Base-by-base conservation (phyloP, 2,797 vertebrate species). In the Oophaga sylvatica region DNA sequence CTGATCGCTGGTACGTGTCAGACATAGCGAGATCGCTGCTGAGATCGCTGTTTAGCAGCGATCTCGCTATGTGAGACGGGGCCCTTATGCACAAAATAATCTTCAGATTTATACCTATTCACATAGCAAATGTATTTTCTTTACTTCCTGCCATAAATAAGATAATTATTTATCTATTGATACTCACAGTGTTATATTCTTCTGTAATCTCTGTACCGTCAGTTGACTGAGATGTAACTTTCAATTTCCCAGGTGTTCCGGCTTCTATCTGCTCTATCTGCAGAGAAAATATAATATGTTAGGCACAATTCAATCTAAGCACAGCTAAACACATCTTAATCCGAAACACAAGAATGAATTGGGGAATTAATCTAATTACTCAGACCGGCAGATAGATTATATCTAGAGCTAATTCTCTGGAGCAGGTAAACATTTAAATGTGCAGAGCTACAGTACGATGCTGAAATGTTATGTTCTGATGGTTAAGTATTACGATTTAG, bases 121-220 rank as follows among this genome's bases (percentile, higher is more conserved):
- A 60, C 31, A 13, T 10, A 15, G 0, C 26, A 57, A 13, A 4
- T 29, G 68, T n/a, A 84, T 26, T 73, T 45, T 73, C 13, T 20
- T 22, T 15, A 31, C 16, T 62, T 80, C 41, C 13, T 19, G 59
- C 56, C 45, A 35, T 20, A 15, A 2, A 35, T 10, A 8, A 8
- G 45, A 19, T 26, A 26, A 5, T 67, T 19, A 81, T 29, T 60
- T 17, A 29, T 26, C 0, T 15, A 6, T 0, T 16, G 9, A 59
- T 41, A 92, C 95, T 92, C 90, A 97, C 96, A 78, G 96, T 97
- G 71, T 96, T 96, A 86, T 94, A 97, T 90, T 96, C 93, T 90
- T 95, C 93, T 1, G 93, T 90, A 22, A 90, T 90, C 82, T 94
- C 68, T 8, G 89, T 71, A 11, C 90, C 90, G 0, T 87, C 88